Base-by-base conservation (phyloP, 2,113 vertebrate genomes). In the Pao palembangensis region DNA sequence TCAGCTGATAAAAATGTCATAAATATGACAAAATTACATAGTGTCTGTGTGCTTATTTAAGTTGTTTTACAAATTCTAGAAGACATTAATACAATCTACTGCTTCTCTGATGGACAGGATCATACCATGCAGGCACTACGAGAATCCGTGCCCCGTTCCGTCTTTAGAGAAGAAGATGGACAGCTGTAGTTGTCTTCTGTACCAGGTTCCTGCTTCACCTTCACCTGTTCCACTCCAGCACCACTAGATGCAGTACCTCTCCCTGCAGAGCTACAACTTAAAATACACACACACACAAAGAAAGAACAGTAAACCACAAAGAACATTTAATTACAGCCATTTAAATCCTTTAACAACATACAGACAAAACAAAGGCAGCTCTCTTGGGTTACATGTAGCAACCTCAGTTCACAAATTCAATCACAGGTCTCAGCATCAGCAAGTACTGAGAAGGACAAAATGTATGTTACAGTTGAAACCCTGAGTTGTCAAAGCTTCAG, bases 61-160 rank as follows among this genome's bases (percentile, higher is more conserved):
- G 25, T 28, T 38, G 34, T 38, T 38, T 38, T 8, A 14, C 11
- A 5, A n/a, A 16, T 16, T 28, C 25, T 28, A 28, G 25, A 28
- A 28, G 25, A 20, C 38, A 52, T 38, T 23, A 6, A 11, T 1
- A 62, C 44, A 11, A 14, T 6, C 23, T n/a, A 0, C 5, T 12
- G 51, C 25, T 19, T 21, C 31, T 3, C 18, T 54, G 43, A 23
- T 16, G 5, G 11, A 3, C 19, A 4, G 6, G 3, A 57, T 47
- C 65, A 3, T 75, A 85, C 97, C 97, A 99, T 99, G 92, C 96
- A 99, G 71, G 95, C 95, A 31, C 96, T 99, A 78, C 96, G 92
- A 46, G 92, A 92, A 64, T 99, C 96, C 73, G 95, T 93, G 18
- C 90, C 78, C 56, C 91, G 93, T 8, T 98, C 97, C 14, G 93